These are phyloP conservation scores for Buceros bicornis DNA, from an alignment of 2,797 vertebrate species.

Conservation along the genomic window DNA sequence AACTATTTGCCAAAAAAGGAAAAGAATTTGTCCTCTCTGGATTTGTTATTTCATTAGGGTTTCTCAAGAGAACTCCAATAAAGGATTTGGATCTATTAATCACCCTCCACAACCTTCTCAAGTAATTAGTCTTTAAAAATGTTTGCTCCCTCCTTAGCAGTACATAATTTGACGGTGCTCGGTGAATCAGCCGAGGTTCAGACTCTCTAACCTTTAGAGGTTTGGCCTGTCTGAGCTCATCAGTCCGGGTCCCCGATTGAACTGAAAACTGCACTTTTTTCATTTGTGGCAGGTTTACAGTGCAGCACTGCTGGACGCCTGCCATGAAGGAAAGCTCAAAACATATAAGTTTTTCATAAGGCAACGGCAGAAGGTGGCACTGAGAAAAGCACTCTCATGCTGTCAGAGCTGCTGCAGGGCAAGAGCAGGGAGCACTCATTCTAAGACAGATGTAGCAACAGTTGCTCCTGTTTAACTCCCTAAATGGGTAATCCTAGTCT, in stretches of 20 bases:
- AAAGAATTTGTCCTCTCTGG: constrained; percentile 67
- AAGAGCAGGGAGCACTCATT: fast-evolving
- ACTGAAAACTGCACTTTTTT: constrained; percentile 46
- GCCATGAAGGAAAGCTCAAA: constrained; percentile 64
- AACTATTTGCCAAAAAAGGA: constrained; percentile 68
- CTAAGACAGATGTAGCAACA: constrained; percentile 62
- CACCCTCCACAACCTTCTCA: constrained; percentile 54
- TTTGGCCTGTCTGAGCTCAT: constrained; percentile 37
- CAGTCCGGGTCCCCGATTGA: constrained; percentile 11
- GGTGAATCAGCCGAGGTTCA: constrained; percentile 7
- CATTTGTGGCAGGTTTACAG: constrained; percentile 56
- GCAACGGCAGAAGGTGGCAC: constrained; percentile 33
- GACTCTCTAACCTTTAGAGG: constrained; percentile 39
- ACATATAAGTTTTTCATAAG: constrained; percentile 72
- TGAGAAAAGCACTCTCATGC: constrained; percentile 44
- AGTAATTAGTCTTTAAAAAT: constrained; percentile 62
- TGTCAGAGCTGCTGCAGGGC: background rate
- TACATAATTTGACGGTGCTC: background rate
- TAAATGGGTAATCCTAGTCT: constrained; percentile 66
- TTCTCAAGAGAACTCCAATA: constrained; percentile 63
- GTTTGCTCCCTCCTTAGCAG: constrained; percentile 42
- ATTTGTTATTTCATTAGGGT: constrained; percentile 66
- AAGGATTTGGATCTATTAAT: constrained; percentile 70
- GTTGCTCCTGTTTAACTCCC: constrained; percentile 56
- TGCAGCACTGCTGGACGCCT: background rate